Evolutionary conservation across 2,888 invertebrate genomes (phyloP).

Genomic region (Ophion ellenae): DNA sequence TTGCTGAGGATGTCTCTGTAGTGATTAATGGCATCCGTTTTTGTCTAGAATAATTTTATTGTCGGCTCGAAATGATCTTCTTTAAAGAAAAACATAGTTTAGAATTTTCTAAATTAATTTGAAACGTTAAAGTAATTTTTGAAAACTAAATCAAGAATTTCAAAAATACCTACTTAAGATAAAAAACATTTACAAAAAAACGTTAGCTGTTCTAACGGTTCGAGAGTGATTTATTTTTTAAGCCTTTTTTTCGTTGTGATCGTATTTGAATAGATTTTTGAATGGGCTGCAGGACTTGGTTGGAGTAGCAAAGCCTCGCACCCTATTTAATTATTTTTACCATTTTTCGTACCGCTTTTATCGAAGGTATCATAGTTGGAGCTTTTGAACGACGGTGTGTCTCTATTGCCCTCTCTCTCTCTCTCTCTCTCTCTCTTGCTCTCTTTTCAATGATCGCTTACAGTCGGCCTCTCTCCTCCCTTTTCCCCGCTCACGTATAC

Average conservation of each 20-base stretch:
- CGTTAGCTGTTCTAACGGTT: not conserved
- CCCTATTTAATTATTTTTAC: no score
- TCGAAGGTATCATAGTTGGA: no score
- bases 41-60: no score
- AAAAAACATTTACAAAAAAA: not conserved
- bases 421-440: not conserved
- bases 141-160: not conserved
- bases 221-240: not conserved
- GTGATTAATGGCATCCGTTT: no score
- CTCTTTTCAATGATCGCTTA: not conserved
- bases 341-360: no score
- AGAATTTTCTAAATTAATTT: not conserved
- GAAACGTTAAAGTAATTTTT: not conserved
- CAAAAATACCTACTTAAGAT: not conserved
- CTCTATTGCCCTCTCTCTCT: not conserved
- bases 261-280: not conserved
- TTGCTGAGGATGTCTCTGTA: no score
- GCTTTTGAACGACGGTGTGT: no score
- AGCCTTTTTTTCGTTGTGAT: not conserved
- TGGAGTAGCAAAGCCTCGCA: no score
- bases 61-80: not conserved
- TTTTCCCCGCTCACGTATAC: not conserved
- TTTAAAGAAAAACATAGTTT: no score
- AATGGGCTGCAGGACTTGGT: no score
- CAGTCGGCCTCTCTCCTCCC: not conserved